Evolutionary conservation across 2,113 vertebrate genomes (phyloP).

Genomic region (Theristicus caerulescens): DNA sequence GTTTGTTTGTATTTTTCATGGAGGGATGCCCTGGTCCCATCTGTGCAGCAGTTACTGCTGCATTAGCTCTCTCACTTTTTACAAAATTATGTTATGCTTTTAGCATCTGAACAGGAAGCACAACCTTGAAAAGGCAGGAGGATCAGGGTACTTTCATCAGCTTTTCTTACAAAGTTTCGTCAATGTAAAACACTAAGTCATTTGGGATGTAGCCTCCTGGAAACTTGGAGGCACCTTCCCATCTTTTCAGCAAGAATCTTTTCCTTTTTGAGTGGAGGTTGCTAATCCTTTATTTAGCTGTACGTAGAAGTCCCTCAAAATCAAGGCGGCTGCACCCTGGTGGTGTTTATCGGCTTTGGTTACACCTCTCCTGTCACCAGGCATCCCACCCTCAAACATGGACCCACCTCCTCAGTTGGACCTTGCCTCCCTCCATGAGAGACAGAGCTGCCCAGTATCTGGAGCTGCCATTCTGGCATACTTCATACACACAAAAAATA

Average conservation of each 20-base stretch:
- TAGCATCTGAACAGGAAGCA: neutral
- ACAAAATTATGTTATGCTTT: neutral
- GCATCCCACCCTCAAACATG: neutral
- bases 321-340: neutral
- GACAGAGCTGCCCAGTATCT: neutral
- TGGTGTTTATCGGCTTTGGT: neutral
- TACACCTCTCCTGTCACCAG: neutral
- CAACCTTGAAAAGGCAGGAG: neutral
- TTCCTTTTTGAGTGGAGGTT: neutral
- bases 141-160: neutral
- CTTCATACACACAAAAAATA: rapidly evolving
- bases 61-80: neutral
- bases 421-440: neutral
- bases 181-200: neutral
- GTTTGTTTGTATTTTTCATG: neutral
- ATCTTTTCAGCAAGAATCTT: neutral
- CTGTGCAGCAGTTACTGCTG: neutral
- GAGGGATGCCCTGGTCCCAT: neutral
- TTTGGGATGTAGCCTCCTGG: neutral
- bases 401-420: neutral
- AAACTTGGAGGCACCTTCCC: neutral
- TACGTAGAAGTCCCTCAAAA: neutral
- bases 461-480: neutral
- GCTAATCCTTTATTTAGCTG: neutral
- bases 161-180: neutral